Evolutionary conservation across 92 coral and sea anemone genomes (phyloP).

Genomic region (Heteractis magnifica): DNA sequence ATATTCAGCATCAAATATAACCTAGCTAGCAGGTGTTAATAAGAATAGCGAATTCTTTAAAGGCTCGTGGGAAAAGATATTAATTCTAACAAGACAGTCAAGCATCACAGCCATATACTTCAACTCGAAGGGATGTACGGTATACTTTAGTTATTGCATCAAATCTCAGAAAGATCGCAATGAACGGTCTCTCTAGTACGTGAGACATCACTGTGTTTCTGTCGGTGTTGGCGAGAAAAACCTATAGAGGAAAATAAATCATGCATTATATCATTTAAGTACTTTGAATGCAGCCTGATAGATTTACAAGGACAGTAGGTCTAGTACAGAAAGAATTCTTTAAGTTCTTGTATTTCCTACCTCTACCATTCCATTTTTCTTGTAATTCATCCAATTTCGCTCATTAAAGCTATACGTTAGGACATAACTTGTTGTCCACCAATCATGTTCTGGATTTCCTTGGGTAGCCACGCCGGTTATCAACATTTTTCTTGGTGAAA

Average conservation of each 20-base stretch:
- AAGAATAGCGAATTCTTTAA: too few relatives aligned
- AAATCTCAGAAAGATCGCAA: constrained; percentile 22
- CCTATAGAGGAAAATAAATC: constrained; percentile 1
- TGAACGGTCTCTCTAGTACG: constrained; percentile 2
- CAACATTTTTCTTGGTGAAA: constrained; percentile 47
- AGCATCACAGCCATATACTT: constrained; percentile 29
- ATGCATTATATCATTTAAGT: background rate
- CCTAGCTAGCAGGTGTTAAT: too few relatives aligned
- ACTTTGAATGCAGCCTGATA: too few relatives aligned
- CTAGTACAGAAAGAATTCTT: background rate
- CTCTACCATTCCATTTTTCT: constrained; percentile 11
- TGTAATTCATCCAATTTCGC: constrained; percentile 31
- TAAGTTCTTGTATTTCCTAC: background rate
- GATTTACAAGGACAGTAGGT: background rate
- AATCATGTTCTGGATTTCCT: constrained; percentile 59
- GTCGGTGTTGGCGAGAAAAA: constrained; percentile 27
- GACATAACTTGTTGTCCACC: constrained; percentile 65
- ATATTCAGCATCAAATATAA: too few relatives aligned
- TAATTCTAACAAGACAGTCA: background rate
- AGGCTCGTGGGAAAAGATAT: background rate
- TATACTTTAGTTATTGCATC: constrained; percentile 13
- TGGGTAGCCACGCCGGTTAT: constrained; percentile 71
- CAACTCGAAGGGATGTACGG: constrained; percentile 29
- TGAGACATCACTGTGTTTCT: constrained; percentile 11
- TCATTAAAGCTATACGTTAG: constrained; percentile 47